Evolutionary conservation across 2,888 invertebrate genomes (phyloP).

Genomic region (Dinocampus coccinellae): DNA sequence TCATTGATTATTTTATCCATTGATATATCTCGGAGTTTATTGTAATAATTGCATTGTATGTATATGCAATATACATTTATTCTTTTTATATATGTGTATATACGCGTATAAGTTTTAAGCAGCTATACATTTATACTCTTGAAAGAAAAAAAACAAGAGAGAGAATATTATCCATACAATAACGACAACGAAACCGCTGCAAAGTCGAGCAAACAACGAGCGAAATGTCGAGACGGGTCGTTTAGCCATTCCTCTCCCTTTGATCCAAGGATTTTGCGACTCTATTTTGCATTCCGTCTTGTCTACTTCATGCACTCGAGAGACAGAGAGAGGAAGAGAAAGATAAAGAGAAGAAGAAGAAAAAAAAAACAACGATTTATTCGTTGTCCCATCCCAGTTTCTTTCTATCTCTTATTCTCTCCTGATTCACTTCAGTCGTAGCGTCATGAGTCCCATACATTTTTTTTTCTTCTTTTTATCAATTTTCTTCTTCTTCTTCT

Average conservation of each 20-base stretch:
- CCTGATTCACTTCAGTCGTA: constrained; percentile 18
- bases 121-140: not conserved
- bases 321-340: too few relatives aligned
- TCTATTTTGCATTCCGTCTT: constrained; percentile 66
- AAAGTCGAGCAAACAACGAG: constrained; percentile 43
- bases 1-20: too few relatives aligned
- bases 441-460: not conserved
- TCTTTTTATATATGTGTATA: not conserved
- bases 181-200: constrained; percentile 41
- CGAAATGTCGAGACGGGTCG: constrained; percentile 61
- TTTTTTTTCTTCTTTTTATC: constrained; percentile 2
- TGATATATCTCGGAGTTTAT: too few relatives aligned
- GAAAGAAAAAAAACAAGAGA: too few relatives aligned
- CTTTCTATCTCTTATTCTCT: constrained; percentile 41
- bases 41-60: too few relatives aligned
- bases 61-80: too few relatives aligned
- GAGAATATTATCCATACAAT: constrained; percentile 46
- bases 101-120: not conserved
- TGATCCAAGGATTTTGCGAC: constrained; percentile 61
- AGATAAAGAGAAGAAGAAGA: too few relatives aligned
- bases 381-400: constrained; percentile 40
- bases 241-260: constrained; percentile 56
- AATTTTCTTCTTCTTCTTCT: too few relatives aligned
- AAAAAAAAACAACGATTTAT: too few relatives aligned
- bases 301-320: constrained; percentile 48